Percentiles rank a stretch among this genome's conserved stretches.
phyloP scores from a whole-genome alignment of 2,888 invertebrate species.

The Melikaiella ostensackeni region DNA sequence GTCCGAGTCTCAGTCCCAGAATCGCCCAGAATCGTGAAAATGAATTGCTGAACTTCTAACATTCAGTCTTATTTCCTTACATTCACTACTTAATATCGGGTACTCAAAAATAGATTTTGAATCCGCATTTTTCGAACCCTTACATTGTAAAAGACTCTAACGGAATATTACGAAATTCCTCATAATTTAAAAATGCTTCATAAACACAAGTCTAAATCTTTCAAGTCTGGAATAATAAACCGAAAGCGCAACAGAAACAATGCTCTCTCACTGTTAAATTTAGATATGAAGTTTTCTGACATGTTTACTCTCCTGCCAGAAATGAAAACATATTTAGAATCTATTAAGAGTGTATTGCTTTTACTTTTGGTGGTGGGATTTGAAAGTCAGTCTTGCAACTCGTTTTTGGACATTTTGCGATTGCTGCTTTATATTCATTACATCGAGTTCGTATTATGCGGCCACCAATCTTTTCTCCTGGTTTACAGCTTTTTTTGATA shows the following conservation, averaged over 20 bases:
- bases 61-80: too few species aligned
- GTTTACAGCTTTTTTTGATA: slow-evolving; percentile 35
- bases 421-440: slow-evolving; percentile 45
- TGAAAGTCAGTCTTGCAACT: slow-evolving; percentile 40
- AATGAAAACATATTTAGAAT: slow-evolving; percentile 16
- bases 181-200: slow-evolving; percentile 9
- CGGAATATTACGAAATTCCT: slow-evolving; percentile 18
- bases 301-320: slow-evolving; percentile 4
- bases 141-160: background rate
- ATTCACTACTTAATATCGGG: too few species aligned
- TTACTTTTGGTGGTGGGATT: slow-evolving; percentile 49
- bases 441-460: slow-evolving; percentile 40
- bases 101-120: too few species aligned
- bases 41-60: too few species aligned
- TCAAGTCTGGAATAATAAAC: slow-evolving; percentile 32
- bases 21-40: too few species aligned
- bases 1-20: too few species aligned
- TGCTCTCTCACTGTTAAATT: slow-evolving; percentile 9
- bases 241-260: slow-evolving; percentile 24
- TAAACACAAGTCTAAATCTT: slow-evolving; percentile 18
- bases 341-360: background rate
- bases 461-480: background rate
- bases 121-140: too few species aligned
- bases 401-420: slow-evolving; percentile 52
- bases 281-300: slow-evolving; percentile 30